Percentiles rank a stretch among this genome's conserved stretches.
These are phyloP conservation scores for Cheilosia vernalis DNA, from an alignment of 2,888 invertebrate genomes.

Conservation along the genomic window DNA sequence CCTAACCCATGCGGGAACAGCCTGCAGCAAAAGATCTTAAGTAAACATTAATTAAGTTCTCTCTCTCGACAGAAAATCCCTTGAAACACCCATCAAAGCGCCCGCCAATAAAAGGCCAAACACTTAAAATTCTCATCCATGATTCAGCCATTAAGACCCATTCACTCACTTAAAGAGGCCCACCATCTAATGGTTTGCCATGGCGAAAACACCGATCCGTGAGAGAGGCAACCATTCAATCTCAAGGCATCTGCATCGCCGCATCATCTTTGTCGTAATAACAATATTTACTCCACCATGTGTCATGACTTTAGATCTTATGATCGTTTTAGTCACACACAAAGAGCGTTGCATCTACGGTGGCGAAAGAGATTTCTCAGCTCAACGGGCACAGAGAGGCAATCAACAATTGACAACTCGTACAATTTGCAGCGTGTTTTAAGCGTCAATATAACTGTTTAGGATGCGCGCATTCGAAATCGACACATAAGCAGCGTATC, in stretches of 20 bases:
- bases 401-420: conserved; percentile 29
- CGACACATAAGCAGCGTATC: conserved; percentile 11
- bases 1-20: not conserved
- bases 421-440: conserved; percentile 6
- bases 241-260: conserved; percentile 5
- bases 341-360: not conserved
- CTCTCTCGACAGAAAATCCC: not conserved
- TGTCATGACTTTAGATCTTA: conserved; percentile 49
- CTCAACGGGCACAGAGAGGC: not conserved
- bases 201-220: conserved; percentile 29
- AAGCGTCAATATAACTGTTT: conserved; percentile 25
- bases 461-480: conserved; percentile 5
- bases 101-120: conserved; percentile 60
- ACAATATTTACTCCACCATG: conserved; percentile 53
- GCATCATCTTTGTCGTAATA: conserved; percentile 30
- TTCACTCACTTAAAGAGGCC: conserved; percentile 38
- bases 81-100: conserved; percentile 54
- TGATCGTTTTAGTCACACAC: conserved; percentile 46
- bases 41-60: conserved; percentile 52
- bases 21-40: conserved; percentile 3
- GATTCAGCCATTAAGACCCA: conserved; percentile 57
- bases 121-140: conserved; percentile 67
- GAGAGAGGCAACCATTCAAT: conserved; percentile 7
- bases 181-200: conserved; percentile 45
- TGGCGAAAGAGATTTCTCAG: not conserved